Base-by-base conservation (phyloP, 1,140 invertebrate genomes). In the Lepidotrigona ventralis region DNA sequence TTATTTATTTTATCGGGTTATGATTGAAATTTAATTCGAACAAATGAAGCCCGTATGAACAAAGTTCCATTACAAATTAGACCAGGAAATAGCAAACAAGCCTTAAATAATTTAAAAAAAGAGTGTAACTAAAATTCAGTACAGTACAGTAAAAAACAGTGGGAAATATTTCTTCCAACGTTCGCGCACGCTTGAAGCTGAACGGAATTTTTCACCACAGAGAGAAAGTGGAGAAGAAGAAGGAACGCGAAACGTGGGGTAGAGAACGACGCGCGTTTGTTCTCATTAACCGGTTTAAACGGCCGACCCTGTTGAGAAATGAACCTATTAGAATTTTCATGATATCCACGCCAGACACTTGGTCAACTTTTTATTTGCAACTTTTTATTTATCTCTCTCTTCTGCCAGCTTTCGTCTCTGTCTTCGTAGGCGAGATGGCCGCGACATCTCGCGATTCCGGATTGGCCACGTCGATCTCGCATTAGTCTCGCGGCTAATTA, bases 401-500 rank as follows among this genome's bases (percentile, higher is more conserved):
- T n/a, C 23, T 64, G 17, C 39, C 19, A n/a, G 11, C 68, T 63
- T 73, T n/a, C 39, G 54, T 60, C 51, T 79, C 51, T 33, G 66
- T 66, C 56, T n/a, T 12, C 23, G 46, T 19, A 51, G 69, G 72
- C 58, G 29, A 83, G 81, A 21, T 58, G 68, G 76, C 54, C 74
- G 26, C 63, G 63, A 53, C 58, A 51, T 60, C 63, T 69, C 76
- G 87, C 69, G 86, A 88, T 90, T 83, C 86, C 86, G 80, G 79
- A 85, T 88, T 88, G 86, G 82, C 75, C 86, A 84, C 80, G 86
- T 90, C 81, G 86, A 90, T 90, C 85, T 82, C 78, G 73, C 88
- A 89, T 88, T 90, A 80, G 84, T 89, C 85, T 88, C 69, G 79
- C 66, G 64, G 81, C 89, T 90, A 90, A 90, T 90, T 90, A 90